Base-by-base conservation (phyloP, 2,888 invertebrate species). In the Andrena camellia region DNA sequence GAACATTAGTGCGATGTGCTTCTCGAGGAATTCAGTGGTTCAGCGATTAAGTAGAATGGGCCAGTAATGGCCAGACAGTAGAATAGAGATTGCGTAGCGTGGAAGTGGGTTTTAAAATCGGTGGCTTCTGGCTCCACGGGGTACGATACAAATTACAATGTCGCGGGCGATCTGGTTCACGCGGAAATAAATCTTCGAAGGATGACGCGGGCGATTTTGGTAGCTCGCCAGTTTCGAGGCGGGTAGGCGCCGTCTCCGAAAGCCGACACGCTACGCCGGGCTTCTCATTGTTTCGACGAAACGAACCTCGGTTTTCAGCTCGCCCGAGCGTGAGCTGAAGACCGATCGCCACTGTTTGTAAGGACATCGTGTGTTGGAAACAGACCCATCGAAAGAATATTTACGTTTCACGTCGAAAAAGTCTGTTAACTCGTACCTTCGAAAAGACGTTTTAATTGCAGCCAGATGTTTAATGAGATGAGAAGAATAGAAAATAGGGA, bases 321-420 rank as follows among this genome's bases (percentile, higher is more conserved):
- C 73, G 63, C 54, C 67, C 81, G 73, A 72, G 81, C 82, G 67
- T 68, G 59, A 42, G 73, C 81, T n/a, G n/a, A n/a, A 52, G 54
- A 81, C 82, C 73, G 67, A 81, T 81, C 73, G 81, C 31, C 35
- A 66, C 29, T 81, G 72, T 81, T 81, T 72, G 72, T 81, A 81
- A 81, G 13, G 67, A 72, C 54, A 20, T 20, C 20, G 6, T 23
- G 33, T 20, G 33, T 57, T 67, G 67, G 54, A 35, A 81, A 63
- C 31, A 48, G 42, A 29, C 29, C 42, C 42, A n/a, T 50, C 57
- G 57, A 26, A 23, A 57, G 13, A 57, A 57, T 23, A 26, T 57
- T 20, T 10, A 57, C 26, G 20, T 26, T n/a, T 63, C 20, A 8
- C 35, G 20, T 23, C 6, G 23, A 26, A 29, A 66, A 66, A 48